These are phyloP conservation scores for Sinhomidia bicolor DNA, from an alignment of 2,888 invertebrate species.

Conservation along the genomic window DNA sequence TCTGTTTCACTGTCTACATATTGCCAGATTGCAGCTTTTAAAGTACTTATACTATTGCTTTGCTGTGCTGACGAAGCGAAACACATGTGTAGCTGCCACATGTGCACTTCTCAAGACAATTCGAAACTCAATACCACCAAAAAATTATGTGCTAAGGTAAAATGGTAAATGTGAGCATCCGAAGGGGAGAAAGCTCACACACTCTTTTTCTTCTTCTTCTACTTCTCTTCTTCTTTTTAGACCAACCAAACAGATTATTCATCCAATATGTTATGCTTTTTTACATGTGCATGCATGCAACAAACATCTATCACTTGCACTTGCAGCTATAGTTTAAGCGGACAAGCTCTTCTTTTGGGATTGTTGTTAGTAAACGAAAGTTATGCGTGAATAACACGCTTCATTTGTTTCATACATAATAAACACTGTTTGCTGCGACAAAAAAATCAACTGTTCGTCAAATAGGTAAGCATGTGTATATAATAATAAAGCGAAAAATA, in stretches of 20 bases:
- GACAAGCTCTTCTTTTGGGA: neutral
- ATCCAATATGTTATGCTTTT: neutral
- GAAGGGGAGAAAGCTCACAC: constrained; percentile 31
- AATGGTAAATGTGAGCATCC: constrained; percentile 4
- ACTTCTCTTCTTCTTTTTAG: too few relatives aligned
- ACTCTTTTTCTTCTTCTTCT: too few relatives aligned
- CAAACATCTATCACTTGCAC: neutral
- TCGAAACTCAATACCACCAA: constrained; percentile 17
- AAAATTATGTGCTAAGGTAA: neutral
- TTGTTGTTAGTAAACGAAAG: constrained; percentile 20
- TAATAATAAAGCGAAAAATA: too few relatives aligned
- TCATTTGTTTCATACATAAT: constrained; percentile 27
- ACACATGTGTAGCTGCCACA: neutral
- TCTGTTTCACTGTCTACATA: too few relatives aligned
- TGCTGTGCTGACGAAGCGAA: neutral
- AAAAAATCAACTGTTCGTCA: too few relatives aligned
- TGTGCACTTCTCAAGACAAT: constrained; percentile 5
- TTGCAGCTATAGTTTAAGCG: too few relatives aligned
- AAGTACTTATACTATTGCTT: too few relatives aligned
- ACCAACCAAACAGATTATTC: neutral
- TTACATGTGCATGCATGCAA: neutral
- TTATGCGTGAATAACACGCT: constrained; percentile 35
- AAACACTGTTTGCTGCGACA: neutral
- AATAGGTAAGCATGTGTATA: too few relatives aligned
- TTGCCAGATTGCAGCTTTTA: too few relatives aligned